Percentiles rank a stretch among this genome's conserved stretches.
phyloP scores from a whole-genome alignment of 2,888 invertebrate genomes.

The Tinea trinotella region DNA sequence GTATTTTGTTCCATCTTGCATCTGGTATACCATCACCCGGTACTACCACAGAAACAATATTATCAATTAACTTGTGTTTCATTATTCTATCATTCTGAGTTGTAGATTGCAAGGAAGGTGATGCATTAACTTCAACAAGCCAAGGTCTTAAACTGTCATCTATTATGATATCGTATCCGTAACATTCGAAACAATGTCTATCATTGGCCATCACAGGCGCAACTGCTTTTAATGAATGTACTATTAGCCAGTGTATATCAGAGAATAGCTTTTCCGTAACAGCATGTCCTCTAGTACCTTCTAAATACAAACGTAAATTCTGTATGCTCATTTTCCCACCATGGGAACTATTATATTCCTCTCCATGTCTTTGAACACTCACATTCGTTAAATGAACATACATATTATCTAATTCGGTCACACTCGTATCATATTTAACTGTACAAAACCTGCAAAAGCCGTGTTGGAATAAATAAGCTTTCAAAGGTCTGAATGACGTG shows the following conservation, averaged over 20 bases:
- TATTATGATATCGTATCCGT: conserved; percentile 96
- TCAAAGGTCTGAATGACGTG: conserved; percentile 92
- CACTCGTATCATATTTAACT: conserved; percentile 91
- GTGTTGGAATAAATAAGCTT: conserved; percentile 90
- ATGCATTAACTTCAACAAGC: conserved; percentile 94
- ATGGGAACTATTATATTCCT: conserved; percentile 91
- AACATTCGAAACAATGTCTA: conserved; percentile 92
- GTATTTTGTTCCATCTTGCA: conserved; percentile 87
- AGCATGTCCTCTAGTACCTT: conserved; percentile 88
- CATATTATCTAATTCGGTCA: conserved; percentile 90
- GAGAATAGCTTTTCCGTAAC: conserved; percentile 91
- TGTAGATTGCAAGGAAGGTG: conserved; percentile 92
- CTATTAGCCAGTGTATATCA: conserved; percentile 89
- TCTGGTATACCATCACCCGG: conserved; percentile 90
- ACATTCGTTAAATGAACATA: conserved; percentile 96
- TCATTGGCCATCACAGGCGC: conserved; percentile 92
- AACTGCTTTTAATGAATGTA: conserved; percentile 92
- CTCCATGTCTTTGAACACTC: conserved; percentile 95
- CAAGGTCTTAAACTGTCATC: conserved; percentile 94
- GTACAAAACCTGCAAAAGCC: conserved; percentile 97
- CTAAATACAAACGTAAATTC: conserved; percentile 88
- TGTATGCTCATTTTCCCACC: conserved; percentile 96
- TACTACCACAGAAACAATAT: conserved; percentile 89
- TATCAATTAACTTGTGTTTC: conserved; percentile 93
- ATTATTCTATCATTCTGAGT: conserved; percentile 93